Conservation (phyloP, 2,113 vertebrate genomes). For the Cromileptes altivelis region DNA sequence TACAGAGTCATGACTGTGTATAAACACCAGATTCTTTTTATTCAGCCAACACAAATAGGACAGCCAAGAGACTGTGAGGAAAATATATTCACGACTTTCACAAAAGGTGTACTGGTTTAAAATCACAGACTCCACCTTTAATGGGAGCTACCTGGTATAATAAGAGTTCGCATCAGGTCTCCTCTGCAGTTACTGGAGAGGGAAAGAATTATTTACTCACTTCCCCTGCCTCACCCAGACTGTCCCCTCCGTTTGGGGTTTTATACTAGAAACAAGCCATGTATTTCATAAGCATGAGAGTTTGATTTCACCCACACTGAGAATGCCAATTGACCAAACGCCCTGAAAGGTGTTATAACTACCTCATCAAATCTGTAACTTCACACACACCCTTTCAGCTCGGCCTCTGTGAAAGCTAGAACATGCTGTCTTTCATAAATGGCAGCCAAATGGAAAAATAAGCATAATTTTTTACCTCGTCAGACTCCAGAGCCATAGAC, state of each 20-base stretch:
- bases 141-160: not conserved
- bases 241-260: not conserved
- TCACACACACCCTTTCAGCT: not conserved
- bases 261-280: not conserved
- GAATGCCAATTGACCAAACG: not conserved
- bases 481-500: constrained; percentile 86
- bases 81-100: no score
- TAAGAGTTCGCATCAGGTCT: not conserved
- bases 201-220: not conserved
- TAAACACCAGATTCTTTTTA: no score
- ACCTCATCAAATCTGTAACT: not conserved
- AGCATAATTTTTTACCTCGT: constrained; percentile 78
- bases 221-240: not conserved
- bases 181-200: not conserved
- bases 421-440: not conserved
- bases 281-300: not conserved
- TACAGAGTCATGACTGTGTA: no score
- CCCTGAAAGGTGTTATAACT: not conserved
- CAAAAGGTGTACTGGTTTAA: no score
- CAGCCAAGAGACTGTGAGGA: no score
- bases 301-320: not conserved
- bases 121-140: not conserved
- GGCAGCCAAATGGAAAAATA: constrained; percentile 14
- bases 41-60: no score
- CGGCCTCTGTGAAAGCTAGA: not conserved